phyloP scores from a whole-genome alignment of 2,888 invertebrate genomes.

The Lysandra bellargus region DNA sequence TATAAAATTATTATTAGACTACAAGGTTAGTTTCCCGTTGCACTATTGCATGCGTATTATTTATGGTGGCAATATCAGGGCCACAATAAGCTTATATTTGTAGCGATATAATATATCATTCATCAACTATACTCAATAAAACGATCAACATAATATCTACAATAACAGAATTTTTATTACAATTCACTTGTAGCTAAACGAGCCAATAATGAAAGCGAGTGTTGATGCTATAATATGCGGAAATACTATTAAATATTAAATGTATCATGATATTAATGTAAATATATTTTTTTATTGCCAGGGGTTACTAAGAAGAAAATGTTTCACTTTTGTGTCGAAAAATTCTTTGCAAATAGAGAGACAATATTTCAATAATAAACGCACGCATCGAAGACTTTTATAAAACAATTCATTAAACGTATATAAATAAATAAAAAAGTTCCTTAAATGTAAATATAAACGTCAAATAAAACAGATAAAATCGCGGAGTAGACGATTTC shows the following conservation, averaged over 20 bases:
- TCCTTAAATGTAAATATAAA: neutral
- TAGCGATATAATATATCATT: neutral
- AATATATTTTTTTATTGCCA: neutral
- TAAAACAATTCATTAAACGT: neutral
- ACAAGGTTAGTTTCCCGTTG: slow-evolving; percentile 71
- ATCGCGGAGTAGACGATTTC: slow-evolving; percentile 4
- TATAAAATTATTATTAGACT: slow-evolving; percentile 72
- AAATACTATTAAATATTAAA: neutral
- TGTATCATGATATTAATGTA: neutral
- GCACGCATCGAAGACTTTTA: neutral
- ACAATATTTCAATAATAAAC: neutral
- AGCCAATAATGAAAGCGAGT: neutral
- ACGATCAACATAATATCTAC: neutral
- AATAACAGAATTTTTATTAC: neutral
- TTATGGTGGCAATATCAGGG: slow-evolving; percentile 45
- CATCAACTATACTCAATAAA: neutral
- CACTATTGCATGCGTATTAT: slow-evolving; percentile 51
- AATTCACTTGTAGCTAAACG: neutral
- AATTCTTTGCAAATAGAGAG: neutral
- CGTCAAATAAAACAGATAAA: neutral
- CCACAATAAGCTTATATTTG: slow-evolving; percentile 36
- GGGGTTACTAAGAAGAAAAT: neutral
- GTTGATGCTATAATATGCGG: neutral
- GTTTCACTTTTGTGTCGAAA: neutral
- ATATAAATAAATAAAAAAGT: neutral